Percentiles rank a stretch among this genome's conserved stretches.
Evolutionary conservation across 2,113 vertebrate genomes (phyloP).

Genomic region (Circaetus cinerascens): DNA sequence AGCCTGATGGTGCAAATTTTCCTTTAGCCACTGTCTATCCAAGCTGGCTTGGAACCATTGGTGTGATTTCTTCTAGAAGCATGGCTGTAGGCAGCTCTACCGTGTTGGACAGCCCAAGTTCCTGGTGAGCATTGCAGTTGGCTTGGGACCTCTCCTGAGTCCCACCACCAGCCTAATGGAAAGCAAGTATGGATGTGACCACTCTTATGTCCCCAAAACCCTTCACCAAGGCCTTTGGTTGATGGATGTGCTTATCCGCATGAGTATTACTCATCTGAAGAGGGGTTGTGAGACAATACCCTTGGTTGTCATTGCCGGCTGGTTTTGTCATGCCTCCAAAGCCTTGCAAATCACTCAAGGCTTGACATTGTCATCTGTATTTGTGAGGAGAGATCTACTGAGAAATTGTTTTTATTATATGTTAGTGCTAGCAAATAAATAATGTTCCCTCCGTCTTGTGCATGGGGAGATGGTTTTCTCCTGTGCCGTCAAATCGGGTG

Average conservation of each 20-base stretch:
- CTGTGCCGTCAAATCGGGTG: background rate
- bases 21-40: background rate
- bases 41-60: background rate
- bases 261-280: background rate
- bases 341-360: slow-evolving; percentile 22
- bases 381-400: slow-evolving; percentile 15
- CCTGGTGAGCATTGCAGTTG: background rate
- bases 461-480: background rate
- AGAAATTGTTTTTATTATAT: slow-evolving; percentile 47
- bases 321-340: background rate
- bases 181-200: background rate
- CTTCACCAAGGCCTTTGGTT: background rate
- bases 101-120: accelerated
- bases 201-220: background rate
- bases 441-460: background rate
- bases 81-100: background rate
- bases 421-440: slow-evolving; percentile 36
- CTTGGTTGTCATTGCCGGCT: slow-evolving; percentile 37
- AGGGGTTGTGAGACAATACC: background rate
- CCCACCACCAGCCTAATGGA: background rate
- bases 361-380: background rate
- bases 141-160: background rate
- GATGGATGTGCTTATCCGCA: background rate
- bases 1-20: background rate
- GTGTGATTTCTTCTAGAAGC: background rate